Percentiles rank a stretch among this genome's conserved stretches.
These are phyloP conservation scores for Zoanthus sansibaricus DNA, from an alignment of 92 coral and sea anemone genomes.

Conservation along the genomic window DNA sequence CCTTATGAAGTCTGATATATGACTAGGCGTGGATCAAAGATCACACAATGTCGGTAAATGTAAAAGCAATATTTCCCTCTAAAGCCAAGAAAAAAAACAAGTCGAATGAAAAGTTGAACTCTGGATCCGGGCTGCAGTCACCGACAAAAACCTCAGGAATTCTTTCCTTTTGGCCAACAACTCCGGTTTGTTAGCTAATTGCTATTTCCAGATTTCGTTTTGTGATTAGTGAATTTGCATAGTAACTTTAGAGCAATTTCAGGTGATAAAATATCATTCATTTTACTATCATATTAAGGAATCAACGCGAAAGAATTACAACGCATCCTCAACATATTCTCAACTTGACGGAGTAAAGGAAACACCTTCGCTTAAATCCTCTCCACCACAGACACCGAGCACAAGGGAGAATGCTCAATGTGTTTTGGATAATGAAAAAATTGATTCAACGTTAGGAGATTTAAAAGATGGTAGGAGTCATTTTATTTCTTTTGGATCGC, in stretches of 20 bases:
- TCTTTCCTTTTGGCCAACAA: not conserved
- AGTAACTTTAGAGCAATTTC: conserved; percentile 15
- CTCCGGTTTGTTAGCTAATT: not conserved
- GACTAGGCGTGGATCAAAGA: conserved; percentile 53
- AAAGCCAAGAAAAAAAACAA: conserved; percentile 75
- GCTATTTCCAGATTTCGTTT: not conserved
- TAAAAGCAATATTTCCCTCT: conserved; percentile 81
- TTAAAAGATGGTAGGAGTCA: conserved; percentile 38
- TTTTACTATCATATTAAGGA: conserved; percentile 29
- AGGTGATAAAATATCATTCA: conserved; percentile 28
- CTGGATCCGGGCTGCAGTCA: not conserved
- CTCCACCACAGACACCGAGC: conserved; percentile 37
- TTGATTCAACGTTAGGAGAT: not conserved
- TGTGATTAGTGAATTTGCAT: not conserved
- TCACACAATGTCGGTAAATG: conserved; percentile 70
- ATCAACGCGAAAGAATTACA: conserved; percentile 33
- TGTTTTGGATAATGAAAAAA: not conserved
- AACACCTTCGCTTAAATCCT: not conserved
- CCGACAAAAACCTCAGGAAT: not conserved
- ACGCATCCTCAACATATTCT: not conserved
- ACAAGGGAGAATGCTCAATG: conserved; percentile 12
- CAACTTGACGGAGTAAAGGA: conserved; percentile 15
- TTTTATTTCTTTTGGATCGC: conserved; percentile 47
- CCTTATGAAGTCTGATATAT: conserved; percentile 53
- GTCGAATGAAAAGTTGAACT: not conserved